A percentile compares a stretch with the other conserved stretches of the same genome.
Evolutionary conservation across 1,140 invertebrate species (phyloP).

Genomic region (Sarcophaga peregrina): DNA sequence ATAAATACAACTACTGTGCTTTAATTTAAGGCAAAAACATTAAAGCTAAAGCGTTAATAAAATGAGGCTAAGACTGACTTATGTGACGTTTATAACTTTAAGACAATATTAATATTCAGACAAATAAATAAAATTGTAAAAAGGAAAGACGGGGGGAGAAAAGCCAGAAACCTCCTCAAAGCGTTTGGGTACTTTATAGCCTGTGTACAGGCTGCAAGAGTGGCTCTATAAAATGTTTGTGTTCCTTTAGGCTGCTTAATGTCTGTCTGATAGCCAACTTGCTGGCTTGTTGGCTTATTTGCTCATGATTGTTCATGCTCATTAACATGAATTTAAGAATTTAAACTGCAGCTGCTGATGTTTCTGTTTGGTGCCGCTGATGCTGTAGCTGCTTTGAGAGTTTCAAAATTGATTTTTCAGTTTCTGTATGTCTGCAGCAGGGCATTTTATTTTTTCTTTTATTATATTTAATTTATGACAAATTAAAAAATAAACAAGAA

Average conservation of each 20-base stretch:
- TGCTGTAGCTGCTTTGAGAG: constrained; percentile 1
- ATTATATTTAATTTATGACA: neutral
- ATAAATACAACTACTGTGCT: neutral
- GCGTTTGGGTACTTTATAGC: too few relatives aligned
- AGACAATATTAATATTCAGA: constrained; percentile 23
- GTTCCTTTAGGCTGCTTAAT: constrained; percentile 17
- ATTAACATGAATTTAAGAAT: constrained; percentile 13
- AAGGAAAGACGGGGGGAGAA: neutral
- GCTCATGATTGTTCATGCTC: constrained; percentile 20
- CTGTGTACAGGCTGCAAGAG: too few relatives aligned
- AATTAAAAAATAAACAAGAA: constrained; percentile 41
- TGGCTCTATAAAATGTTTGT: neutral
- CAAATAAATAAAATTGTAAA: neutral
- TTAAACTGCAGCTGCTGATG: neutral
- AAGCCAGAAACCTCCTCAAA: neutral
- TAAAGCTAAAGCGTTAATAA: constrained; percentile 34
- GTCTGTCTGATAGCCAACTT: neutral
- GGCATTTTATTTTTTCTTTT: too few relatives aligned
- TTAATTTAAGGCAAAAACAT: neutral
- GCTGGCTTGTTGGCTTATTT: too few relatives aligned
- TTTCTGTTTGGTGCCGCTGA: neutral
- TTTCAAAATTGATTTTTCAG: too few relatives aligned
- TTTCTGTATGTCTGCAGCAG: too few relatives aligned
- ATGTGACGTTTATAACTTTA: constrained; percentile 39
- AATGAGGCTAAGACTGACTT: constrained; percentile 38